Evolutionary conservation across 2,888 invertebrate genomes (phyloP), one percentile per base, ranked within the genome.

Genomic region (Mesopsocus fuscifrons): DNA sequence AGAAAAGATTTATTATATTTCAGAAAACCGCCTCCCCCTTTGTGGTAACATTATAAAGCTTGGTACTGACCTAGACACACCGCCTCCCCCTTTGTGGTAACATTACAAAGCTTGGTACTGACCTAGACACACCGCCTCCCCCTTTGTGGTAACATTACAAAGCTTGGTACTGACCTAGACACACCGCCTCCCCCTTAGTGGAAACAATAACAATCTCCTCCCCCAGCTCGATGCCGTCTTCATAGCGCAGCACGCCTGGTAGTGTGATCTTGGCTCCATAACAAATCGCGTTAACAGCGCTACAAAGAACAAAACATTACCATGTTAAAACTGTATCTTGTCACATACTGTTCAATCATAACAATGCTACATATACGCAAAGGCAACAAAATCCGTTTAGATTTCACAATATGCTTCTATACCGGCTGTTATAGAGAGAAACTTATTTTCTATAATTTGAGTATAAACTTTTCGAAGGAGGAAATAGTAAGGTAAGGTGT

Each of bases 201-300:
- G 95, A 91, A 11, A 94, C 81, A 48, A 98, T 82, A 2, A 98
- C 97, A 51, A 99, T 94, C 66, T 97, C 92, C 58, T 95, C 83
- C 55, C 92, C 87, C 21, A 98, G 64, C 64, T 98, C 97, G 54
- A 99, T 99, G 26, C 88, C 92, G 62, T 95, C 88, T 59, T 98
- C 97, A 54, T 89, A 98, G 42, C 97, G 72, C 44, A 99, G 65
- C 18, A 99, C 81, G 56, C 98, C 98, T 1, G 98, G 97, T 47
- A 98, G 65, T 65, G 98, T 75, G 5, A 98, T 80, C 65, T 98
- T 97, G 17, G 98, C 98, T 51, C 98, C 98, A 55, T 98, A 98
- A 58, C 98, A 99, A 9, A 99, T 83, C 15, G 98, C 98, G 63
- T 98, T 98, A 3, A 82, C 74, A 26, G 26, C 26, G 26, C 26